Conservation (phyloP, 2,888 invertebrate species). For the Dicyrtoma fusca region DNA sequence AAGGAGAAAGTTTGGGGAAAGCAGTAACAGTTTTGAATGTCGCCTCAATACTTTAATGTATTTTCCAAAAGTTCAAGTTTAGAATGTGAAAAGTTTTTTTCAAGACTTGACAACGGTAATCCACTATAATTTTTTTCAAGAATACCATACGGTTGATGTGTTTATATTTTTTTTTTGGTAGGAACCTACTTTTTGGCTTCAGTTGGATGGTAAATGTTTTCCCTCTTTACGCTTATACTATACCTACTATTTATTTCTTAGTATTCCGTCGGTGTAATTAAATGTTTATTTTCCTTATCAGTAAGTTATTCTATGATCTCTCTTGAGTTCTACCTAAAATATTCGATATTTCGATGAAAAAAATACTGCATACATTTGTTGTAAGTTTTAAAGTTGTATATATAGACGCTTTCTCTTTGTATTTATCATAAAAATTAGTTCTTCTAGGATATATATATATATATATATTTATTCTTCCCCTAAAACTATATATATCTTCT, state of each 20-base stretch:
- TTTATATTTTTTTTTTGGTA: conserved; percentile 11
- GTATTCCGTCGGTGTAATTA: neutral
- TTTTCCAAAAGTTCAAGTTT: no score
- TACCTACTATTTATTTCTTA: neutral
- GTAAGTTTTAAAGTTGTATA: neutral
- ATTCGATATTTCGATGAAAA: neutral
- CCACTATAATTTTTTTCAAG: neutral
- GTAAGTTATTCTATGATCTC: neutral
- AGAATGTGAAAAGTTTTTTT: no score
- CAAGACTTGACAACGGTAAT: no score
- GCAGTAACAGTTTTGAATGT: no score
- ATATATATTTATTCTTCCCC: conserved; percentile 7
- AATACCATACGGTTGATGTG: neutral
- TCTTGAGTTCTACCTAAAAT: neutral
- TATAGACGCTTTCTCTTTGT: neutral
- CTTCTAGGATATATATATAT: neutral
- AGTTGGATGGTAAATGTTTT: conserved; percentile 22
- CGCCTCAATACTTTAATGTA: no score
- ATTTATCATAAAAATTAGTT: neutral
- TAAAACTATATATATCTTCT: neutral
- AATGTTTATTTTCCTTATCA: neutral
- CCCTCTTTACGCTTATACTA: neutral
- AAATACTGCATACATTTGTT: neutral
- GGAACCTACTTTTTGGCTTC: conserved; percentile 30
- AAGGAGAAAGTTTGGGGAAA: no score